phyloP scores from a whole-genome alignment of 2,113 vertebrate genomes.

The Periophthalmus modestus region DNA sequence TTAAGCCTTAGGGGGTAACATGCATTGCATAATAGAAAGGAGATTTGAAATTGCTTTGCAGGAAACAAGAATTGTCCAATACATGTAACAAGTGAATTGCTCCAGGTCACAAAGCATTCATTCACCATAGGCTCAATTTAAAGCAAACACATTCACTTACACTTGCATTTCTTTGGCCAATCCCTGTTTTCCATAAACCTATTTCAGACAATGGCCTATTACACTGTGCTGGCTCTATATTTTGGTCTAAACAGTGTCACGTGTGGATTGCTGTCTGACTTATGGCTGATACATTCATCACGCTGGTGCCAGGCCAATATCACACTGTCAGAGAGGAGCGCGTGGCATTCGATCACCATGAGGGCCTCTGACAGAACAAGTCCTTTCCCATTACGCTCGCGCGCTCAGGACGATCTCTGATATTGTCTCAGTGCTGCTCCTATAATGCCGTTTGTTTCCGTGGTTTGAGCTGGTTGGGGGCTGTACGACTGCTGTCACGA shows the following conservation, averaged over 20 bases:
- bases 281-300: conserved; percentile 79
- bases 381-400: conserved; percentile 69
- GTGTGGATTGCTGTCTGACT: conserved; percentile 66
- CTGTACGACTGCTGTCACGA: too few relatives aligned
- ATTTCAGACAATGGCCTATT: conserved; percentile 60
- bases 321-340: conserved; percentile 74
- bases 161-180: not conserved
- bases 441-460: conserved; percentile 65
- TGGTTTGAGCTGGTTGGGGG: conserved; percentile 44
- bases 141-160: conserved; percentile 1
- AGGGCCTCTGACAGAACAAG: conserved; percentile 74
- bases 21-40: not conserved
- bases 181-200: conserved; percentile 55
- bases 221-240: conserved; percentile 50
- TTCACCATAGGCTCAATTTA: not conserved
- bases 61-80: not conserved
- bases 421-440: conserved; percentile 58
- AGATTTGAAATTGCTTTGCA: not conserved
- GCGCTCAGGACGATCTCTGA: conserved; percentile 65
- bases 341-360: conserved; percentile 78
- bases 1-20: too few relatives aligned
- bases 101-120: not conserved
- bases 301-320: conserved; percentile 73
- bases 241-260: conserved; percentile 54
- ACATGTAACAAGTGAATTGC: not conserved